These are phyloP conservation scores for Drosophila mayaguana DNA, from an alignment of 2,888 invertebrate genomes.

Conservation along the genomic window DNA sequence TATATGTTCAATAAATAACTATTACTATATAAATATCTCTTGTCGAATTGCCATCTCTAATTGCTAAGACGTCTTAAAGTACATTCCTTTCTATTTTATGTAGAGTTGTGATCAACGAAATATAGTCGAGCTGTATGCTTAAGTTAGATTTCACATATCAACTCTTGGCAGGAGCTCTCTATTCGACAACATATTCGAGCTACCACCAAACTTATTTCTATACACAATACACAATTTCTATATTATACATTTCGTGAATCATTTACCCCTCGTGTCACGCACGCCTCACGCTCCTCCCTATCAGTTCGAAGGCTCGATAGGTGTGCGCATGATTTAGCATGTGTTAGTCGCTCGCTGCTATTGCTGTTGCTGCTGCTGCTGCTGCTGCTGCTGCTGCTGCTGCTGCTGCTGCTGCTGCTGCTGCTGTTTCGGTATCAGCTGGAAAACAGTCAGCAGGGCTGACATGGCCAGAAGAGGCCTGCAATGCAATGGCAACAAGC, in stretches of 20 bases:
- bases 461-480: constrained; percentile 37
- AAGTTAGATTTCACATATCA: no score
- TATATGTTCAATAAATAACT: no score
- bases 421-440: constrained; percentile 51
- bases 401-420: constrained; percentile 24
- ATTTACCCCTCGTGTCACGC: not conserved
- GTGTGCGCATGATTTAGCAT: not conserved
- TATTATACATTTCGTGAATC: not conserved
- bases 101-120: no score
- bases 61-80: no score
- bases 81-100: no score
- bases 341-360: constrained; percentile 10
- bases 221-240: no score
- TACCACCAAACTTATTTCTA: no score
- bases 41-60: no score
- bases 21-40: no score
- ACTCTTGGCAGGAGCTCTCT: not conserved
- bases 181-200: no score
- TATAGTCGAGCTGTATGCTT: no score
- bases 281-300: constrained; percentile 1
- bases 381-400: constrained; percentile 28
- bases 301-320: not conserved
- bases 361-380: constrained; percentile 27
- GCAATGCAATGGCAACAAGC: constrained; percentile 12
- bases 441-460: constrained; percentile 55